Base-by-base conservation (phyloP, 1,140 invertebrate species). In the Danaus melanippus region DNA sequence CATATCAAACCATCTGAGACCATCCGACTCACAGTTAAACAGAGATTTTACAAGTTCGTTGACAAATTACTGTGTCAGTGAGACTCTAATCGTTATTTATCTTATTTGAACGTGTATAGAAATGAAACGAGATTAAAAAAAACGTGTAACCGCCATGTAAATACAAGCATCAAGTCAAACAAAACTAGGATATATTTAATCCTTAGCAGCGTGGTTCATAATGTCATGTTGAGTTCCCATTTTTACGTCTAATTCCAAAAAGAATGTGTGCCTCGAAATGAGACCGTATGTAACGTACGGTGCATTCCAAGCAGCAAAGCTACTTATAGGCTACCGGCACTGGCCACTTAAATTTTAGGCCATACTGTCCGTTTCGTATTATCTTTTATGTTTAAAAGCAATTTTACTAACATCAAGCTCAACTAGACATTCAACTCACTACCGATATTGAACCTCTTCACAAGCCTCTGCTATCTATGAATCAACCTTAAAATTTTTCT, bases 361-460 rank as follows among this genome's bases (percentile, higher is more conserved):
- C 53, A 56, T 69, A 70, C 71, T 74, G 76, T 76, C 71, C 63
- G 50, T 70, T 68, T 78, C 68, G 58, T 69, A 61, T 66, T 69
- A 71, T 72, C 66, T 68, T 73, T 74, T 69, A 74, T 66, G 70
- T 80, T 76, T 71, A 72, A 74, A 69, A 60, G 62, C 67, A 67
- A 56, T 71, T 67, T 63, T 70, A 60, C 55, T 60, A 69, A 68
- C 60, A 68, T 62, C 60, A 60, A 59, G 63, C 64, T 75, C 75
- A 71, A 69, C 62, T 54, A 69, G 45, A 50, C 21, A 32, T 32
- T 32, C 21, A 32, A 32, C 21, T 32, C 21, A 32, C 58, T 50
- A 46, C 49, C 76, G 71, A 76, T 76, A 74, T 71, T 80, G 75
- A 81, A 77, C 78, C 71, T 63, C 54, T 60, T 72, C 69, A 71